A percentile compares a stretch with the other conserved stretches of the same genome.
Conservation (phyloP, 37 sponge, comb jelly and placozoan species). For the Bolinopsis microptera region DNA sequence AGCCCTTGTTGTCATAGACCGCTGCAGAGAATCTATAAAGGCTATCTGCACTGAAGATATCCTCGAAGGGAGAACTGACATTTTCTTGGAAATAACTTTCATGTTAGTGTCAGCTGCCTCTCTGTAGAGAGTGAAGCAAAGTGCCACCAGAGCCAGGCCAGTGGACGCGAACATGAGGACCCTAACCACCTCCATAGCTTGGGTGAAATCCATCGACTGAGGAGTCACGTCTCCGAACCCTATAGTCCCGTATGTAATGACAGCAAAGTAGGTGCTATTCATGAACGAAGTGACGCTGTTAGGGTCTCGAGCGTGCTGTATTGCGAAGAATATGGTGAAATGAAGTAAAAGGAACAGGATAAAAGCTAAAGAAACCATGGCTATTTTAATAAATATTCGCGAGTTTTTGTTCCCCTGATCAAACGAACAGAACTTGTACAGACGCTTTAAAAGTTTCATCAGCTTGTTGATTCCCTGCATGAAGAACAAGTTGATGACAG, state of each 20-base stretch:
- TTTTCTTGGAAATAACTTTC: slow-evolving; percentile 34
- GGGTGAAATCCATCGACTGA: slow-evolving; percentile 14
- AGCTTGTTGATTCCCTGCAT: slow-evolving; percentile 5
- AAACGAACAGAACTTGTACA: neutral
- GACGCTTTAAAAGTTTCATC: neutral
- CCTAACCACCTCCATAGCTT: slow-evolving; percentile 25
- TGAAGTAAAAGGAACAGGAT: neutral
- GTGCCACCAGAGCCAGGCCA: neutral
- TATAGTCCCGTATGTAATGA: neutral
- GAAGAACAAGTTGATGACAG: slow-evolving; percentile 23
- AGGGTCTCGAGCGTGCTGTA: neutral
- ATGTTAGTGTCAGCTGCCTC: slow-evolving; percentile 8
- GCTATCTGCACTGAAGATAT: neutral
- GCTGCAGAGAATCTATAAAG: neutral
- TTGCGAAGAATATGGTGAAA: neutral
- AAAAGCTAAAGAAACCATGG: neutral
- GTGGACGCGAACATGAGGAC: slow-evolving; percentile 5
- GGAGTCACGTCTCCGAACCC: slow-evolving; percentile 15
- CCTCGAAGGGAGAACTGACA: neutral
- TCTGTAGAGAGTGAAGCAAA: neutral
- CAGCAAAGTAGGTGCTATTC: neutral
- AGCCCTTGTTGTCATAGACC: neutral
- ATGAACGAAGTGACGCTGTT: neutral
- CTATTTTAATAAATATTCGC: neutral
- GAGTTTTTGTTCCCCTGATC: neutral